A percentile compares a stretch with the other conserved stretches of the same genome.
Conservation (phyloP, 92 coral and sea anemone genomes). For the Nematostella vectensis region DNA sequence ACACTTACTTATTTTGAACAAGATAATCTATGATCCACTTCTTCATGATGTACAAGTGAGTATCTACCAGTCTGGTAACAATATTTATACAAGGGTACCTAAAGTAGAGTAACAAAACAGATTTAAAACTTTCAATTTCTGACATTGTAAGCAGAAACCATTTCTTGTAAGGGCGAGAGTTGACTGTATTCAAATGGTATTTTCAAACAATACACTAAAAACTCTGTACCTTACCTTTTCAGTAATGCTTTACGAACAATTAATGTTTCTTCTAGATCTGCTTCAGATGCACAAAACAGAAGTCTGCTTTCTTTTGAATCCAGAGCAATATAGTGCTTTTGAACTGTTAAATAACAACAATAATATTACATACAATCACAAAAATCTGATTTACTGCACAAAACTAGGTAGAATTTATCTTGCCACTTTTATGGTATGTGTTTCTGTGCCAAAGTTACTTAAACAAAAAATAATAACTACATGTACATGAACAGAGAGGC, state of each 20-base stretch:
- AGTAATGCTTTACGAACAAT: conserved; percentile 75
- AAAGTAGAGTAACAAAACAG: background rate
- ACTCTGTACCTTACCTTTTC: conserved; percentile 55
- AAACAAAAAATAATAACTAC: no score
- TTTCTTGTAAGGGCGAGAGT: no score
- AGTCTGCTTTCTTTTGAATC: conserved; percentile 72
- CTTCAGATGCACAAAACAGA: conserved; percentile 79
- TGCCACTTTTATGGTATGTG: no score
- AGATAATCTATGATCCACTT: conserved; percentile 89
- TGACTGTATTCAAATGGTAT: background rate
- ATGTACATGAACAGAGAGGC: no score
- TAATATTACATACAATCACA: no score
- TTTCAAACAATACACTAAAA: background rate
- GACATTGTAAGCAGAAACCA: no score
- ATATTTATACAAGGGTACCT: conserved; percentile 90
- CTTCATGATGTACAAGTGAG: conserved; percentile 82
- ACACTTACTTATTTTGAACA: conserved; percentile 62
- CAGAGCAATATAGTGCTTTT: conserved; percentile 78
- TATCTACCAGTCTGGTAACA: conserved; percentile 80
- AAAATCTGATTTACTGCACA: no score
- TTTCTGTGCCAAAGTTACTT: no score
- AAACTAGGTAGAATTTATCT: no score
- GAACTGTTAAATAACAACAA: conserved; percentile 41
- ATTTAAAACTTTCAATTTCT: background rate
- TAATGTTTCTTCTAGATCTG: conserved; percentile 86